These are phyloP conservation scores for Drosophila ohnishii DNA, from an alignment of 1,140 invertebrate genomes.

Conservation along the genomic window DNA sequence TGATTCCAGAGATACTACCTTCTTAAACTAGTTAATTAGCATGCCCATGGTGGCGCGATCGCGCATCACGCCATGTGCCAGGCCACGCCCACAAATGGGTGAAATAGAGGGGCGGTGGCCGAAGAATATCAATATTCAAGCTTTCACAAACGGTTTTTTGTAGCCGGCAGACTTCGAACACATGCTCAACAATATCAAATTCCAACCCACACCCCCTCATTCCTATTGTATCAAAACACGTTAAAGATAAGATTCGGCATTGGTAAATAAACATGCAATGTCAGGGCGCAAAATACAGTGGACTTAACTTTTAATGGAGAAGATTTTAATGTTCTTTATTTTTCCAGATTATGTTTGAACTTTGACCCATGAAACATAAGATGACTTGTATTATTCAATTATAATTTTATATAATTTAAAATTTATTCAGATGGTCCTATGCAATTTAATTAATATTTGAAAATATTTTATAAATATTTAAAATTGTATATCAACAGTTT, in stretches of 20 bases:
- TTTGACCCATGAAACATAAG: too few relatives aligned
- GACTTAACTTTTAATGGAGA: too few relatives aligned
- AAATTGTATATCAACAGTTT: too few relatives aligned
- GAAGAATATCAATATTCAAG: conserved; percentile 25
- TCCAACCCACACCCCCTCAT: conserved; percentile 11
- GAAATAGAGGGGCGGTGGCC: background rate
- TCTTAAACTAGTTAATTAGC: conserved; percentile 15
- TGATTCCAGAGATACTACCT: background rate
- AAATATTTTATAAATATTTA: too few relatives aligned
- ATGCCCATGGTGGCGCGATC: conserved; percentile 35
- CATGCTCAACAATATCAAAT: conserved; percentile 27
- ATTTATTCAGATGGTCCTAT: too few relatives aligned
- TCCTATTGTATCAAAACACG: conserved; percentile 7
- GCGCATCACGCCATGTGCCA: conserved; percentile 26
- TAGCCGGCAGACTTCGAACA: conserved; percentile 26
- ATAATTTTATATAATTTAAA: too few relatives aligned
- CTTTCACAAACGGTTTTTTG: conserved; percentile 40
- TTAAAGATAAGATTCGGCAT: conserved; percentile 59
- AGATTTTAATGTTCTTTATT: too few relatives aligned
- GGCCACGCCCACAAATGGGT: conserved; percentile 25
- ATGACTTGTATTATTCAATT: too few relatives aligned
- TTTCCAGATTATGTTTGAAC: too few relatives aligned
- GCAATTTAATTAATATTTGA: too few relatives aligned
- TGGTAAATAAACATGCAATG: conserved; percentile 30
- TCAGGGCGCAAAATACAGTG: conserved; percentile 13